Evolutionary conservation across 2,888 invertebrate genomes (phyloP).

Genomic region (Pinctada fucata): DNA sequence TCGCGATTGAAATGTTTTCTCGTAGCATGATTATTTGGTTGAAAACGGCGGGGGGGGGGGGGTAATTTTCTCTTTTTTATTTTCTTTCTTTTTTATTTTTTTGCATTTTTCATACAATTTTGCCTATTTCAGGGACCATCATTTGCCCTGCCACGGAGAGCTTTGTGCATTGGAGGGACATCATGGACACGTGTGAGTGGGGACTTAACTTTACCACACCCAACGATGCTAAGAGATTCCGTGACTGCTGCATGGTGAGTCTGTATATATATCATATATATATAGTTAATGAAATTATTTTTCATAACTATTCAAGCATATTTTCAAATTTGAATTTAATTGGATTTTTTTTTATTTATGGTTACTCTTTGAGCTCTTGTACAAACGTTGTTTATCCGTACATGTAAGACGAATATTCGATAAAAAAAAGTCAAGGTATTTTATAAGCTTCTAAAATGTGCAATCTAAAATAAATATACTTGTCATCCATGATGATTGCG

Average conservation of each 20-base stretch:
- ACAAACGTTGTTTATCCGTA: background rate
- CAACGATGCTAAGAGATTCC: slow-evolving; percentile 96
- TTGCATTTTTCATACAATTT: too few species aligned
- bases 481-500: too few species aligned
- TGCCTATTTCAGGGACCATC: slow-evolving; percentile 84
- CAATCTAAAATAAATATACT: too few species aligned
- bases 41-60: too few species aligned
- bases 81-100: too few species aligned
- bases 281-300: background rate
- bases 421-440: too few species aligned
- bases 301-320: background rate
- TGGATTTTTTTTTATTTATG: background rate
- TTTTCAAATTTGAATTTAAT: background rate
- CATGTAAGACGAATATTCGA: too few species aligned
- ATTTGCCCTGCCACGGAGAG: slow-evolving; percentile 99
- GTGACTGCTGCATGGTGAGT: slow-evolving; percentile 76
- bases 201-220: slow-evolving; percentile 98
- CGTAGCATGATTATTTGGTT: too few species aligned
- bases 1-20: too few species aligned
- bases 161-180: slow-evolving; percentile 99
- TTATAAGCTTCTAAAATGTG: too few species aligned
- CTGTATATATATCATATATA: background rate
- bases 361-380: background rate
- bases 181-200: slow-evolving; percentile 89
- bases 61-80: too few species aligned